Base-by-base conservation (phyloP, 2,888 invertebrate species). In the Labia minor region DNA sequence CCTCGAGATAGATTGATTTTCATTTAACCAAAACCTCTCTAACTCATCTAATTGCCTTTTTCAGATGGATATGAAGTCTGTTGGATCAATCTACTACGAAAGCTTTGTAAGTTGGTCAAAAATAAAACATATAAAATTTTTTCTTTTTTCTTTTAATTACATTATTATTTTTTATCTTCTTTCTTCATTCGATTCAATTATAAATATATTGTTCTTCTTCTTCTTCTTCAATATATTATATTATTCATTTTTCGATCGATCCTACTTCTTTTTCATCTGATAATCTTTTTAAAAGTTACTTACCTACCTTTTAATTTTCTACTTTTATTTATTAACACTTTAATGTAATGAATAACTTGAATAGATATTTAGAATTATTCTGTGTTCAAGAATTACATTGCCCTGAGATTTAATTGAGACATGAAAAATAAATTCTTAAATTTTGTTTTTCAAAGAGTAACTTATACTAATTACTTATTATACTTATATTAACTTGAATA, bases 11-110 rank as follows among this genome's bases (percentile, higher is more conserved):
- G 62, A 21, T 66, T 62, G 37, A 33, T 66, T 19, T 21, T 66
- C 63, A 63, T 37, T 63, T 66, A 66, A 63, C 63, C 66, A 66
- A 66, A 63, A 63, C 62, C 66, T 63, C 26, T 63, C 63, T 21
- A 62, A 63, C 63, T 20, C 62, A 19, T 63, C 63, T 37, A 63
- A 63, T 66, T 49, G 49, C 69, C 69, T 70, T 78, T 89, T 89
- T 84, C 89, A 92, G 92, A 92, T 92, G 92, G 92, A 92, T 85
- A 89, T 92, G 88, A 92, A 92, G 88, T 70, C 90, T 84, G 90
- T 92, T 85, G 92, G 92, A 82, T 91, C 91, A 81, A 90, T 91
- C 89, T 92, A 92, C 87, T 92, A 92, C 85, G 92, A 92, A 83
- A 92, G 91, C 85, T 92, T 92, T 86, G 92, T 92, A 89, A 92